Conservation (phyloP, 2,113 vertebrate species). For the Charina bottae region DNA sequence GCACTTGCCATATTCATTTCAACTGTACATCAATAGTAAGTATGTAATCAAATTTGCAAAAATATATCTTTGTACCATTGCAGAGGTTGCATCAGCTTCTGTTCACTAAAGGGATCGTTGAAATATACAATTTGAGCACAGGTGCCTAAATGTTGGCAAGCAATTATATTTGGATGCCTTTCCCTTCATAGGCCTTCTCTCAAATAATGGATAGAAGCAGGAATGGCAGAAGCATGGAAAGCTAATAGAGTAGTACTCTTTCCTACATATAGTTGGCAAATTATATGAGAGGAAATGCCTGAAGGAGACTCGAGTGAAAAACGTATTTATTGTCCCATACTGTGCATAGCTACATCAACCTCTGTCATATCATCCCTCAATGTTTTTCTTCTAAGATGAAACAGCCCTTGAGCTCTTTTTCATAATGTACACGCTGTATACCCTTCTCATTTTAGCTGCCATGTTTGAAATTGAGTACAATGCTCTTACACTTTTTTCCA, state of each 20-base stretch:
- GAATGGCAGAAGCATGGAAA: neutral
- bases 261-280: neutral
- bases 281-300: neutral
- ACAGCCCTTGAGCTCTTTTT: too few species aligned
- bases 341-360: neutral
- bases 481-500: too few species aligned
- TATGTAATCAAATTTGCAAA: too few species aligned
- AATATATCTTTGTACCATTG: too few species aligned
- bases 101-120: too few species aligned
- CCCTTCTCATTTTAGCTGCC: neutral
- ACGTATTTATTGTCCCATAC: neutral
- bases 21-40: too few species aligned
- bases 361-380: neutral
- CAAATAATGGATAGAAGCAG: neutral
- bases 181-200: neutral
- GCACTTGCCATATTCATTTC: too few species aligned
- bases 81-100: too few species aligned
- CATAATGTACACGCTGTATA: neutral
- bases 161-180: neutral
- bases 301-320: neutral
- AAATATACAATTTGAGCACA: too few species aligned
- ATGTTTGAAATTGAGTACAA: too few species aligned
- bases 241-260: neutral
- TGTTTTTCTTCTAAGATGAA: neutral
- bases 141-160: too few species aligned